Evolutionary conservation across 1,140 invertebrate genomes (phyloP).

Genomic region (Ceratoteleas bidentatus): DNA sequence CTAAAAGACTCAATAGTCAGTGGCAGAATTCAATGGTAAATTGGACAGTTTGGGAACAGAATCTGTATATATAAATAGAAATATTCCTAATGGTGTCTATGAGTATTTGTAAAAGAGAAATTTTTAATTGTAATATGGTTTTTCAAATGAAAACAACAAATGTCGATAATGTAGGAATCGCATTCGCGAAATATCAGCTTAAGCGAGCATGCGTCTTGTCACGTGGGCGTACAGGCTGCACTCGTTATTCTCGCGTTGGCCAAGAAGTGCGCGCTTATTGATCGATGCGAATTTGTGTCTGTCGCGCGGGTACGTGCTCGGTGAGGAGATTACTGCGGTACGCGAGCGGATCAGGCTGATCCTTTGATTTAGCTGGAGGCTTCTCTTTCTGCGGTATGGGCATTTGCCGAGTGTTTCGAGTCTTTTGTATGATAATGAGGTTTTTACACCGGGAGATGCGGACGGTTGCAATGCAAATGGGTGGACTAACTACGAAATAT

Average conservation of each 20-base stretch:
- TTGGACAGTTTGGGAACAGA: no score
- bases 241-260: constrained; percentile 33
- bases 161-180: no score
- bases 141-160: no score
- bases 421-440: neutral
- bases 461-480: neutral
- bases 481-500: no score
- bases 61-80: no score
- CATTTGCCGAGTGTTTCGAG: neutral
- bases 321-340: constrained; percentile 12
- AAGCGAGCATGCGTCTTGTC: constrained; percentile 34
- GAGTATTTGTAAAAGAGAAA: no score
- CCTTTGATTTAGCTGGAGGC: neutral
- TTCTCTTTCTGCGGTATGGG: neutral
- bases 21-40: no score
- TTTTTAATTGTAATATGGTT: no score
- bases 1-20: no score
- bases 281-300: constrained; percentile 51
- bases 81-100: no score
- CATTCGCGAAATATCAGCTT: no score
- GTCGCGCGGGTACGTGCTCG: constrained; percentile 25
- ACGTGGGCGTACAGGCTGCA: constrained; percentile 43
- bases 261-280: constrained; percentile 42
- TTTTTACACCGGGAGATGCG: neutral
- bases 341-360: constrained; percentile 6